phyloP scores from a whole-genome alignment of 2,888 invertebrate species.

The Patella pellucida region DNA sequence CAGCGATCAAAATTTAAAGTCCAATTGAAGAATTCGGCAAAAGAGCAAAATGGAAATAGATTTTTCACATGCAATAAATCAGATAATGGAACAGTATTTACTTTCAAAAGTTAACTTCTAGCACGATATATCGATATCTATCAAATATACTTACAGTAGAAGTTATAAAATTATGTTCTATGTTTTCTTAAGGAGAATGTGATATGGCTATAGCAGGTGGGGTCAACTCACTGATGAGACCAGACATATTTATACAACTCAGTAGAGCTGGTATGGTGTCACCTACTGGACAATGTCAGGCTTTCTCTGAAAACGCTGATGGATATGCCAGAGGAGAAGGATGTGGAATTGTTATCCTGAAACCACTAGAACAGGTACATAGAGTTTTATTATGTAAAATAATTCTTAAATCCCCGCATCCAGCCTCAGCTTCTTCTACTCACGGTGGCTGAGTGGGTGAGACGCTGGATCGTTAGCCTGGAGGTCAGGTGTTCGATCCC shows the following conservation, averaged over 20 bases:
- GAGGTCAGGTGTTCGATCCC: too few relatives aligned
- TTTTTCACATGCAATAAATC: background rate
- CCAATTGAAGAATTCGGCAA: background rate
- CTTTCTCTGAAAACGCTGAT: slow-evolving; percentile 49
- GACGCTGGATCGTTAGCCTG: too few relatives aligned
- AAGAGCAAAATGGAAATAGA: background rate
- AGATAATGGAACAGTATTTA: background rate
- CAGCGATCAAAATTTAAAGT: too few relatives aligned
- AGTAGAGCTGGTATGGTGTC: slow-evolving; percentile 49
- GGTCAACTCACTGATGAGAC: slow-evolving; percentile 50
- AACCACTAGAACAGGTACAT: slow-evolving; percentile 41
- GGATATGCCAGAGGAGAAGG: slow-evolving; percentile 54
- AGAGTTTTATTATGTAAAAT: background rate
- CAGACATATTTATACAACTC: slow-evolving; percentile 47
- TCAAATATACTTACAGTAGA: background rate
- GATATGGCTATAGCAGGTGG: slow-evolving; percentile 52
- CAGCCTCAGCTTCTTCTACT: background rate
- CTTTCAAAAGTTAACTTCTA: background rate
- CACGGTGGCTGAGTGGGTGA: too few relatives aligned
- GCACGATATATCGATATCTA: background rate
- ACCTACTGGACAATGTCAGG: slow-evolving; percentile 46
- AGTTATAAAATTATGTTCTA: too few relatives aligned
- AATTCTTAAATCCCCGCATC: background rate
- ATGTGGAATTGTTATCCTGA: slow-evolving; percentile 50
- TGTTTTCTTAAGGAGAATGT: slow-evolving; percentile 37